These are phyloP conservation scores for Ashinkailepas kermadecensis DNA, from an alignment of 2,888 invertebrate genomes.

Conservation along the genomic window DNA sequence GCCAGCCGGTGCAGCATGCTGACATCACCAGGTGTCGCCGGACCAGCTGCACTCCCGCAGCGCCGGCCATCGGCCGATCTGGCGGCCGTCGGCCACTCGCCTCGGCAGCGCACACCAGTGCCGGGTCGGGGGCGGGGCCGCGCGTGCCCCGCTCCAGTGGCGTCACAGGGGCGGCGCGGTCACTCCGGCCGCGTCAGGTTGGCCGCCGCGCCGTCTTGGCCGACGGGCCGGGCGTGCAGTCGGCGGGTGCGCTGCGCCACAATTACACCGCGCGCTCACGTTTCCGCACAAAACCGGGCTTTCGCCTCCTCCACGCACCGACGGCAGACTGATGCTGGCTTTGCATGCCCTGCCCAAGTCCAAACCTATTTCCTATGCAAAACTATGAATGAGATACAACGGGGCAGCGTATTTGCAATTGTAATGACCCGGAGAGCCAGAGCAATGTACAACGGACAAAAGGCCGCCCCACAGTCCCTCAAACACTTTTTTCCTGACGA, in stretches of 20 bases:
- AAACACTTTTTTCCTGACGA: background rate
- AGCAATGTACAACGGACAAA: slow-evolving; percentile 16
- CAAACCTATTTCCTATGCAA: slow-evolving; percentile 20
- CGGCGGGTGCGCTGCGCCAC: background rate
- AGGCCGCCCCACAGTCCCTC: background rate
- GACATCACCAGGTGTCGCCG: no score
- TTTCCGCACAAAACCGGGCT: background rate
- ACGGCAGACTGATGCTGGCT: background rate
- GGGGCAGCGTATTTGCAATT: slow-evolving; percentile 20
- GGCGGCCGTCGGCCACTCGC: background rate
- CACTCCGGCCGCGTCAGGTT: background rate
- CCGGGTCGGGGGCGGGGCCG: background rate
- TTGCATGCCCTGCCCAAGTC: slow-evolving; percentile 16
- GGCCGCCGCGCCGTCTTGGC: background rate
- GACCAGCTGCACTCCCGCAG: background rate
- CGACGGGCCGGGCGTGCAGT: background rate
- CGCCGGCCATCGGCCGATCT: background rate
- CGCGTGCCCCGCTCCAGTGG: background rate
- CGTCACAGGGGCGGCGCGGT: background rate
- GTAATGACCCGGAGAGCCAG: slow-evolving; percentile 15
- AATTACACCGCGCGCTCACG: slow-evolving; percentile 3
- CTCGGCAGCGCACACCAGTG: background rate
- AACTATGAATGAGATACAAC: slow-evolving; percentile 24
- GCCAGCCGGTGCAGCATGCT: no score
- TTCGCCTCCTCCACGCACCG: background rate